Base-by-base conservation (phyloP, 37 sponge, comb jelly and placozoan genomes). In the Mnemiopsis leidyi region DNA sequence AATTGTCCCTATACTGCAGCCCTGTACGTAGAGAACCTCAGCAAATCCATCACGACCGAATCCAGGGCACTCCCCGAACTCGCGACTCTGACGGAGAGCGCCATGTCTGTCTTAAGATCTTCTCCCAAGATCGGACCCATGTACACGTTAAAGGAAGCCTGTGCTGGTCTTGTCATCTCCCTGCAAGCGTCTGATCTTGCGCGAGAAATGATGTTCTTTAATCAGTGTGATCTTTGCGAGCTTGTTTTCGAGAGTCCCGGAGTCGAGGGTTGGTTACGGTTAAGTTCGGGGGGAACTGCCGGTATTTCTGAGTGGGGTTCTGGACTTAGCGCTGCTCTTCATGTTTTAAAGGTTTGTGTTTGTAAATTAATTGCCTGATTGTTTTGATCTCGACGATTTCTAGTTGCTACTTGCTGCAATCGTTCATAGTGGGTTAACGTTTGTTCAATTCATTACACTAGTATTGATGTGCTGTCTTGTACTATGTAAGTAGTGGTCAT, bases 1-100 rank as follows among this genome's bases (percentile, higher is more conserved):
- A 32, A 16, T 18, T 79, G 82, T 79, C 82, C 82, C 7, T 79
- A 23, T 36, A 79, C 82, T 32, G 82, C 82, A 1, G 37, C 38
- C 2, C 35, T 35, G 31, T 79, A 79, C 21, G 73, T 69, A 1
- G 73, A 69, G 29, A 25, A 28, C 21, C 28, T 69, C 29, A 69
- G 61, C 13, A 48, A 48, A 48, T 5, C 61, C 13, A 48, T 13
- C 61, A n/a, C n/a, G n/a, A 48, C 61, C 61, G 13, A 5, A 48
- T 48, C 61, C 5, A 13, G 13, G 9, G 13, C 5, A 18, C 13
- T 13, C 13, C 61, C 61, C 9, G 61, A 48, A 48, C 61, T 69
- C 2, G n/a, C 73, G 9, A 25, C 73, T n/a, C 28, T 69, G 73
- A 69, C 29, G 2, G 23, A 69, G 3, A 69, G 21, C 24, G 24